These are phyloP conservation scores for Bungarus multicinctus DNA, from an alignment of 2,113 vertebrate species.

Conservation along the genomic window DNA sequence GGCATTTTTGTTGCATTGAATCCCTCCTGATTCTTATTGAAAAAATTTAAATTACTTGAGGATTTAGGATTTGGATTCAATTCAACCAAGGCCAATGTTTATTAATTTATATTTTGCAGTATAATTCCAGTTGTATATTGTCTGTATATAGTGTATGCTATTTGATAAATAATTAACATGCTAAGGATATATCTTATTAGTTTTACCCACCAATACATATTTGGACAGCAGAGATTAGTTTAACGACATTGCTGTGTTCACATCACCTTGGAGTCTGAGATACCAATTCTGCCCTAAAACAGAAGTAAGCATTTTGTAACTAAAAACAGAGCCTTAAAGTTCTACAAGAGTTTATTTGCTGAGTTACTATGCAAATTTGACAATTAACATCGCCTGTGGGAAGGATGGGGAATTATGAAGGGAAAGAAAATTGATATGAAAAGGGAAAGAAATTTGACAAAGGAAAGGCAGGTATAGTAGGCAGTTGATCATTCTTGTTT, in stretches of 20 bases:
- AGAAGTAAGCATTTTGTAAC: constrained; percentile 64
- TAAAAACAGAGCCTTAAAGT: constrained; percentile 63
- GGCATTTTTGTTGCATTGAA: neutral
- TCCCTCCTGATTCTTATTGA: neutral
- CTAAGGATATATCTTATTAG: constrained; percentile 7
- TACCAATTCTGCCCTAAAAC: constrained; percentile 45
- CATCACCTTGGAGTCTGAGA: constrained; percentile 48
- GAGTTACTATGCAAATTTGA: constrained; percentile 79
- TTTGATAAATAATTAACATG: neutral
- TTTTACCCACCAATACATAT: constrained; percentile 13
- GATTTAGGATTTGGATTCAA: neutral
- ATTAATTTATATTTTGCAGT: constrained; percentile 18
- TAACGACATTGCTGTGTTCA: constrained; percentile 29
- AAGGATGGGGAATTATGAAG: constrained; percentile 65
- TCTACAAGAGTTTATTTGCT: constrained; percentile 74
- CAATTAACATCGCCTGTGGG: constrained; percentile 74
- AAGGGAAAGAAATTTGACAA: constrained; percentile 29
- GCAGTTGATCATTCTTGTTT: constrained; percentile 45
- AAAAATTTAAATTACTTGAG: neutral
- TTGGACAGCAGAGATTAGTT: neutral
- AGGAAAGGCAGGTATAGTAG: constrained; percentile 46
- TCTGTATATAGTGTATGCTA: neutral
- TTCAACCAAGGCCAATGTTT: neutral
- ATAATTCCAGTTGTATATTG: constrained; percentile 20
- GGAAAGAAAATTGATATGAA: constrained; percentile 61